These are phyloP conservation scores for Prunella strophiata DNA, from an alignment of 2,797 vertebrate genomes.

Conservation along the genomic window DNA sequence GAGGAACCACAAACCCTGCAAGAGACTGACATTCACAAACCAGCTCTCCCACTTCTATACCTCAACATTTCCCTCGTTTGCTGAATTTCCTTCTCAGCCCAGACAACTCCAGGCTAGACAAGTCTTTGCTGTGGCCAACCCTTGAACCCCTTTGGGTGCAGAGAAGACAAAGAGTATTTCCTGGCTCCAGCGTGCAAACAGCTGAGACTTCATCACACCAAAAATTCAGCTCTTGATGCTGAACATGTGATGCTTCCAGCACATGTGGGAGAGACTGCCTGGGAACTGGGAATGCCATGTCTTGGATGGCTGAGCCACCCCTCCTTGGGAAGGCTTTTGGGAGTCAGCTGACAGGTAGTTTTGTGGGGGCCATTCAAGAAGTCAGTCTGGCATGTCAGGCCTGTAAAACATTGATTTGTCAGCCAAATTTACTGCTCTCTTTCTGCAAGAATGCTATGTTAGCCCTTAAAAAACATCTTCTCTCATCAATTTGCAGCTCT, in stretches of 20 bases:
- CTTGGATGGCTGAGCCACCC: background rate
- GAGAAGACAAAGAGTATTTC: constrained; percentile 13
- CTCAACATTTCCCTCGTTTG: background rate
- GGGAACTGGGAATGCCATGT: background rate
- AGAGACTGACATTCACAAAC: constrained; percentile 15
- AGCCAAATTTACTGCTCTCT: background rate
- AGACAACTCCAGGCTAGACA: constrained; percentile 24
- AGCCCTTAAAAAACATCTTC: background rate
- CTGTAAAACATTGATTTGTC: background rate
- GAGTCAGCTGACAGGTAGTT: background rate
- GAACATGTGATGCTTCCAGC: background rate
- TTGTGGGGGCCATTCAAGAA: background rate
- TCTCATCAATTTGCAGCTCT: background rate
- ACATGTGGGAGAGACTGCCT: background rate
- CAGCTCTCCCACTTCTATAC: constrained; percentile 3
- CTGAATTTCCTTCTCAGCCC: constrained; percentile 6
- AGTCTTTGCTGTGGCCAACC: constrained; percentile 47
- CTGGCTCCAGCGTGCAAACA: constrained; percentile 26
- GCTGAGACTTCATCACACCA: background rate
- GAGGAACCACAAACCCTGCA: constrained; percentile 21
- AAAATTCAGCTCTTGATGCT: constrained; percentile 1
- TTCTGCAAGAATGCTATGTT: background rate
- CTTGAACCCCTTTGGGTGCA: background rate
- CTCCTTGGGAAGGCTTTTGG: background rate
- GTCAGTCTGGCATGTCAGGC: background rate